Base-by-base conservation (phyloP, 2,888 invertebrate species). In the Philereme transversata region DNA sequence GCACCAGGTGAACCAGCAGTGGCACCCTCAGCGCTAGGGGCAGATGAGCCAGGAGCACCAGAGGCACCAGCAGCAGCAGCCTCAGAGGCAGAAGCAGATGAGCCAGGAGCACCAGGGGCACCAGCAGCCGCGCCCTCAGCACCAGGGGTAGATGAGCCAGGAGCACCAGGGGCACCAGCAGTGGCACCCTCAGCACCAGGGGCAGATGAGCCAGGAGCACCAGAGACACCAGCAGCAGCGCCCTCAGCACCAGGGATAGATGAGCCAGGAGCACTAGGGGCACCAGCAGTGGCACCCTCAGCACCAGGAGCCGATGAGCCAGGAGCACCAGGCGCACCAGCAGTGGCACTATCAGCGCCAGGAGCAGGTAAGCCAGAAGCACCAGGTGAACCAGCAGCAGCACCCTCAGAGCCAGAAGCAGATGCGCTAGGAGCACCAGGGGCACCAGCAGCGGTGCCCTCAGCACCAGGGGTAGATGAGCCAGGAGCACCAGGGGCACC, bases 21-120 rank as follows among this genome's bases (percentile, higher is more conserved):
- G 8, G 40, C 7, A 8, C 7, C 40, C 4, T 40, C 4, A 40
- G 40, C 3, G 8, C 4, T 7, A 40, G 40, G 8, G 7, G 40
- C 4, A 44, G 47, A 22, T 6, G 40, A 22, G 22, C 3, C 22
- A 22, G 22, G 22, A 1, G 22, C 22, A 22, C 33, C 44, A 6
- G 54, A 7, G 40, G 38, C 54, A 40, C 49, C 50, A 36, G 46
- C 44, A 52, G 47, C 11, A 10, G 44, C 49, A 51, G 22, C 11
- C 54, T 33, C 45, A 49, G 58, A 4, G 11, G 47, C 36, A 33
- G 51, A 6, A 6, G 2, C 38, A 33, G 56, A 11, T 7, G n/a
- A n/a, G 47, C 59, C 54, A 35, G 52, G 9, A 41, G 55, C 34
- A 54, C 54, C 22, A 6, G 57, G 34, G 6, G 54, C 43, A 8